Conservation (phyloP, 2,797 vertebrate species). For the Percopsis omiscomaycus region DNA sequence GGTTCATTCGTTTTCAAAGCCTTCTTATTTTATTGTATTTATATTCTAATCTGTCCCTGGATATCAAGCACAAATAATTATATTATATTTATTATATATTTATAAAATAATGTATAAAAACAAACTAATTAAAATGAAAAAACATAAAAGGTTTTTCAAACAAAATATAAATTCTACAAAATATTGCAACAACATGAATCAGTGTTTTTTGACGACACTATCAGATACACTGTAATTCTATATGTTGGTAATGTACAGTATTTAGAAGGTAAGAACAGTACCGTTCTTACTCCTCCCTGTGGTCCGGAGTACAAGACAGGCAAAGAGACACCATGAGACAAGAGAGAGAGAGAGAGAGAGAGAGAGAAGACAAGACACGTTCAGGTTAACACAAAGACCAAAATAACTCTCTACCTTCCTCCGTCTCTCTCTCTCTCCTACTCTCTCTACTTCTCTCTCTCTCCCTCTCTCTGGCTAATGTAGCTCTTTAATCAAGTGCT, state of each 20-base stretch:
- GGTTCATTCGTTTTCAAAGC: too few species aligned
- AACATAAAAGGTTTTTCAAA: too few species aligned
- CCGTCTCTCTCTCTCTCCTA: neutral
- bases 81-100: too few species aligned
- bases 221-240: neutral
- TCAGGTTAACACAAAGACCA: neutral
- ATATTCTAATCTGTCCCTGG: too few species aligned
- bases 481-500: slow-evolving; percentile 11
- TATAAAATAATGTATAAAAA: too few species aligned
- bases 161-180: too few species aligned
- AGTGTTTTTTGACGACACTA: neutral
- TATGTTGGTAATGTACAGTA: neutral
- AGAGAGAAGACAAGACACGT: neutral
- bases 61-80: too few species aligned
- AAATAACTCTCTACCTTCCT: neutral
- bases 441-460: neutral
- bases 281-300: slow-evolving; percentile 81
- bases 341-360: neutral
- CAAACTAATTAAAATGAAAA: too few species aligned
- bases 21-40: too few species aligned
- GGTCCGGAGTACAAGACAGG: slow-evolving; percentile 52
- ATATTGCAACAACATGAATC: neutral
- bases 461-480: slow-evolving; percentile 4
- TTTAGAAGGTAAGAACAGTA: slow-evolving; percentile 40
- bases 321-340: slow-evolving; percentile 7